phyloP scores from a whole-genome alignment of 2,797 vertebrate genomes.

The Ctenosaura bakeri region DNA sequence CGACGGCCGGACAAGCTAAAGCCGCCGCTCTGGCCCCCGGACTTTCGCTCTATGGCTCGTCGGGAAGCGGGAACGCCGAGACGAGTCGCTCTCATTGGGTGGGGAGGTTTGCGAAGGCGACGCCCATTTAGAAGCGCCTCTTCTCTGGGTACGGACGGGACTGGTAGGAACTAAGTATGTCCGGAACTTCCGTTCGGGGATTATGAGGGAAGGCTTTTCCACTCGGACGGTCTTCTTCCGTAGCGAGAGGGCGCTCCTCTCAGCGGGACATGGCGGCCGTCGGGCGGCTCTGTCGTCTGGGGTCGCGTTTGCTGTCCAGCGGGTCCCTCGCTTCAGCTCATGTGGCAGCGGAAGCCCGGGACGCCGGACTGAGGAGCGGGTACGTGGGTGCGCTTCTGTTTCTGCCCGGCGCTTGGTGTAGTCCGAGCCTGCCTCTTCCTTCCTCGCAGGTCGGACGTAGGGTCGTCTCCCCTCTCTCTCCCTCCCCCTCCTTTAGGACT shows the following conservation, averaged over 20 bases:
- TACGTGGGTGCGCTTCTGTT: background rate
- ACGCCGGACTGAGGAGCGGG: background rate
- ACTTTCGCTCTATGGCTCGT: background rate
- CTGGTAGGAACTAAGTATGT: background rate
- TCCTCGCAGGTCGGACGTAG: background rate
- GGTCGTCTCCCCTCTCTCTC: too few relatives aligned
- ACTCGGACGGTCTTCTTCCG: background rate
- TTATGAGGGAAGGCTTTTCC: constrained; percentile 6
- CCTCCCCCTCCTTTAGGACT: too few relatives aligned
- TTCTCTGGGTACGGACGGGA: too few relatives aligned
- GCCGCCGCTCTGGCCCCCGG: rapidly evolving
- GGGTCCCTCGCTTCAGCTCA: background rate
- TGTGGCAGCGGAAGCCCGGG: background rate
- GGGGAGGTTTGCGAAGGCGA: too few relatives aligned
- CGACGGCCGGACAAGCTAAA: too few relatives aligned
- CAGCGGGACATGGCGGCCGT: constrained; percentile 57
- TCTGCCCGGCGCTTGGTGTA: background rate
- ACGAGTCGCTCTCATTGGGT: too few relatives aligned
- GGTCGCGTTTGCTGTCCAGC: background rate
- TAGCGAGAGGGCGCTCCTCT: background rate
- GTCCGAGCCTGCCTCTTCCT: too few relatives aligned
- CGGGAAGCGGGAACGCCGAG: too few relatives aligned
- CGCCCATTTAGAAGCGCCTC: too few relatives aligned
- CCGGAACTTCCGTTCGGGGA: constrained; percentile 49
- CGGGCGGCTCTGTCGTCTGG: constrained; percentile 41